A percentile compares a stretch with the other conserved stretches of the same genome.
Conservation (phyloP, 2,888 invertebrate species). For the Eilema sororculum region DNA sequence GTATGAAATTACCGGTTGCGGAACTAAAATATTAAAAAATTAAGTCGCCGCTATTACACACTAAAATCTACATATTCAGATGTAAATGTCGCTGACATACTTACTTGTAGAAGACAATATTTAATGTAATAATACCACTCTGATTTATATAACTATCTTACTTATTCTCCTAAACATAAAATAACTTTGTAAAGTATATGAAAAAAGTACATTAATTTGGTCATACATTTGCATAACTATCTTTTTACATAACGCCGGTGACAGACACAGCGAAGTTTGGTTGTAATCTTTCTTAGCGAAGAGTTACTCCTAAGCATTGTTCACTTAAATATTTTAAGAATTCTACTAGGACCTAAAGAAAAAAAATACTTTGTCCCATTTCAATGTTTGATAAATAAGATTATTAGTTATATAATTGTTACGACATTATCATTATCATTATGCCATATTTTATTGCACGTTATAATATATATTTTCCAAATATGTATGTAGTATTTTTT, state of each 20-base stretch:
- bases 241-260: not conserved
- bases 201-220: not conserved
- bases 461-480: not conserved
- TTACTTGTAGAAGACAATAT: not conserved
- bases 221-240: not conserved
- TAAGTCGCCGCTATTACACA: not conserved
- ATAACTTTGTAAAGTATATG: not conserved
- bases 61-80: not conserved
- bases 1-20: too few relatives aligned
- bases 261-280: not conserved
- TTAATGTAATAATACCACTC: too few relatives aligned
- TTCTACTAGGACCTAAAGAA: not conserved
- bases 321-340: too few relatives aligned
- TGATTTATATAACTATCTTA: not conserved
- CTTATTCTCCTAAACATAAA: not conserved
- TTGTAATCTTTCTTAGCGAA: not conserved
- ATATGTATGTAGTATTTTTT: not conserved
- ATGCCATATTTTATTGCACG: not conserved
- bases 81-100: too few relatives aligned
- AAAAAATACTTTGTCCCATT: not conserved
- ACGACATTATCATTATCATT: not conserved
- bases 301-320: not conserved
- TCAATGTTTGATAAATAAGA: not conserved
- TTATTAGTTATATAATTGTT: not conserved
- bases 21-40: too few relatives aligned